These are phyloP conservation scores for Gulo gulo DNA, from an alignment of 2,113 vertebrate genomes.

Conservation along the genomic window DNA sequence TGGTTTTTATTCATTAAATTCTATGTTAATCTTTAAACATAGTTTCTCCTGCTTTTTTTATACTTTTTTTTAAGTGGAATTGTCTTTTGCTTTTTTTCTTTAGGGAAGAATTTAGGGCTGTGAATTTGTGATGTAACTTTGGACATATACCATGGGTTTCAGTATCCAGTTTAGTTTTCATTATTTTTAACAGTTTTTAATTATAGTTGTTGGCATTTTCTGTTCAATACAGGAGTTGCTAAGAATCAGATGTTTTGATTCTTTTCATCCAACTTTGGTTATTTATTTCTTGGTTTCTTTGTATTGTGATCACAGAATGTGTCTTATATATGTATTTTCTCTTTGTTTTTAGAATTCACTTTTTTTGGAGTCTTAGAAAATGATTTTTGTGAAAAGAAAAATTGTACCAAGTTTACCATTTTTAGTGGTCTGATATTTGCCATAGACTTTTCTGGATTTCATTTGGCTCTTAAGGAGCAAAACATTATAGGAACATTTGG, in stretches of 20 bases:
- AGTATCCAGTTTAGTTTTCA: neutral
- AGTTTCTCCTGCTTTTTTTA: neutral
- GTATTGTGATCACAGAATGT: neutral
- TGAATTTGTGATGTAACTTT: conserved; percentile 35
- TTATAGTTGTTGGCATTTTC: neutral
- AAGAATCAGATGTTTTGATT: conserved; percentile 20
- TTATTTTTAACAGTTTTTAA: neutral
- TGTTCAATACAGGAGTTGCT: neutral
- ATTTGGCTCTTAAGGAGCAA: neutral
- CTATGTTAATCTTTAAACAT: neutral
- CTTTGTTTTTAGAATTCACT: neutral
- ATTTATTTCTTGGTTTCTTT: conserved; percentile 14
- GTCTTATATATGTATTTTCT: neutral
- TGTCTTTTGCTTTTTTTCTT: neutral
- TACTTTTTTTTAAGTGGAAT: neutral
- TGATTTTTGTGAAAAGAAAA: neutral
- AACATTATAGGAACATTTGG: neutral
- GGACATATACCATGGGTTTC: neutral
- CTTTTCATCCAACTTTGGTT: neutral
- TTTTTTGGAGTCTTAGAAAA: neutral
- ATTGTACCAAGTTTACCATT: neutral
- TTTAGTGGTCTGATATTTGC: neutral
- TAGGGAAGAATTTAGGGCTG: neutral
- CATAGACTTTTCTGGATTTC: neutral
- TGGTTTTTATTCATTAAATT: neutral